These are phyloP conservation scores for Patiria miniata DNA, from an alignment of 35 echinoderm and acorn worm genomes.

Conservation along the genomic window DNA sequence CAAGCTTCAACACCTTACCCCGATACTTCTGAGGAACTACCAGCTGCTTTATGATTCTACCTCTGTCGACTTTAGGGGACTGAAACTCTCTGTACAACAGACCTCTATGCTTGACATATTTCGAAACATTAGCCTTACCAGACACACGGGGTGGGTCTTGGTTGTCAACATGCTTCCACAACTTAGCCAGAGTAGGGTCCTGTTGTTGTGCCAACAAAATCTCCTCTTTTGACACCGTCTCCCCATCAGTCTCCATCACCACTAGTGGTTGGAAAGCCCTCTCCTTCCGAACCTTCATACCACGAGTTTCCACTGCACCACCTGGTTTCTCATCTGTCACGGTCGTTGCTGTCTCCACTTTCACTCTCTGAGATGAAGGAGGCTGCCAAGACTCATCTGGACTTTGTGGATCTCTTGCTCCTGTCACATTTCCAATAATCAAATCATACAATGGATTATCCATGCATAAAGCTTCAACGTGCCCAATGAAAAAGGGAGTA, in stretches of 20 bases:
- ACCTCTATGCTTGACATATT: too few relatives aligned
- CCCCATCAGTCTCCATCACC: not conserved
- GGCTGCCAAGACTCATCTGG: conserved; percentile 15
- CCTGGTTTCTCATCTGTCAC: not conserved
- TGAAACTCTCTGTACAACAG: too few relatives aligned
- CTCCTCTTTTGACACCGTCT: conserved; percentile 12
- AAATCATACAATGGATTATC: not conserved
- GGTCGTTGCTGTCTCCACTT: not conserved
- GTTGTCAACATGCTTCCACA: not conserved
- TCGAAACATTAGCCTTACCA: not conserved
- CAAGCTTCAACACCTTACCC: too few relatives aligned
- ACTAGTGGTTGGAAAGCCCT: conserved; percentile 5
- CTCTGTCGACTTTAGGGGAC: too few relatives aligned
- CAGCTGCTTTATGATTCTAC: too few relatives aligned
- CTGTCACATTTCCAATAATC: not conserved
- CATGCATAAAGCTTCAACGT: not conserved
- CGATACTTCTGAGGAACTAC: too few relatives aligned
- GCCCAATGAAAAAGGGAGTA: conserved; percentile 42
- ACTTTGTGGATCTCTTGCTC: not conserved
- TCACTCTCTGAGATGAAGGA: too few relatives aligned
- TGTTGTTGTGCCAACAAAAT: not conserved
- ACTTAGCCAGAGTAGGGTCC: not conserved
- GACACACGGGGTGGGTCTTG: not conserved
- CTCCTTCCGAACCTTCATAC: not conserved
- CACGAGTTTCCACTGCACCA: conserved; percentile 16